phyloP scores from a whole-genome alignment of 1,140 invertebrate genomes.

The Planococcus citri region DNA sequence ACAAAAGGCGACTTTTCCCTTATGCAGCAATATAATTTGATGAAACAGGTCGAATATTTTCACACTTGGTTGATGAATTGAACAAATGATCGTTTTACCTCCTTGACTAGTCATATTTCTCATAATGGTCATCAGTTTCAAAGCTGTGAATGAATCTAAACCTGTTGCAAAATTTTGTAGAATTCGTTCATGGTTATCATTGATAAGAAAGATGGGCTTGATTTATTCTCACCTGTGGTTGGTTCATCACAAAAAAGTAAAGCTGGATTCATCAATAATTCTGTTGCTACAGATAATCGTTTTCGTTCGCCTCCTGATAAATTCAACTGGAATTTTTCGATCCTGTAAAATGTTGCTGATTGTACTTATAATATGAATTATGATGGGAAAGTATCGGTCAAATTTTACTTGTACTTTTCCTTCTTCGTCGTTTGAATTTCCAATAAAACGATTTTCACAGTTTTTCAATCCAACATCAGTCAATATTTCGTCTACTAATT shows the following conservation, averaged over 20 bases:
- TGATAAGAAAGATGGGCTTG: too few species aligned
- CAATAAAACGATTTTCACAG: conserved; percentile 60
- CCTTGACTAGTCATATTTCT: conserved; percentile 43
- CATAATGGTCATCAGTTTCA: conserved; percentile 66
- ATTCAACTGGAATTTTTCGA: conserved; percentile 37
- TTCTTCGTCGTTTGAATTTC: conserved; percentile 34
- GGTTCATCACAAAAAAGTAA: conserved; percentile 93
- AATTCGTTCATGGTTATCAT: too few species aligned
- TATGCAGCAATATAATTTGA: conserved; percentile 69
- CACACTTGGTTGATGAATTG: conserved; percentile 94
- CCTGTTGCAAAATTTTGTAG: conserved; percentile 35
- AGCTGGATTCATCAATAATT: conserved; percentile 81
- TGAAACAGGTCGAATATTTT: conserved; percentile 82
- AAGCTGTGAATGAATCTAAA: conserved; percentile 82
- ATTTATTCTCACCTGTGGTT: conserved; percentile 52
- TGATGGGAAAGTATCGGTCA: too few species aligned
- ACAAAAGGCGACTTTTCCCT: conserved; percentile 78
- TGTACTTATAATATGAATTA: too few species aligned
- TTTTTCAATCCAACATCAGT: conserved; percentile 58
- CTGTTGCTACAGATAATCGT: conserved; percentile 80
- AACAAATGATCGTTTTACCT: conserved; percentile 81
- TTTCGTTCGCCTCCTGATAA: conserved; percentile 91
- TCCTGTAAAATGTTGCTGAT: conserved; percentile 9
- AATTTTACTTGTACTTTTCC: conserved; percentile 1
- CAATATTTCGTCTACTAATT: conserved; percentile 55